Evolutionary conservation across 2,888 invertebrate species (phyloP).

Genomic region (Pyrgus malvae): DNA sequence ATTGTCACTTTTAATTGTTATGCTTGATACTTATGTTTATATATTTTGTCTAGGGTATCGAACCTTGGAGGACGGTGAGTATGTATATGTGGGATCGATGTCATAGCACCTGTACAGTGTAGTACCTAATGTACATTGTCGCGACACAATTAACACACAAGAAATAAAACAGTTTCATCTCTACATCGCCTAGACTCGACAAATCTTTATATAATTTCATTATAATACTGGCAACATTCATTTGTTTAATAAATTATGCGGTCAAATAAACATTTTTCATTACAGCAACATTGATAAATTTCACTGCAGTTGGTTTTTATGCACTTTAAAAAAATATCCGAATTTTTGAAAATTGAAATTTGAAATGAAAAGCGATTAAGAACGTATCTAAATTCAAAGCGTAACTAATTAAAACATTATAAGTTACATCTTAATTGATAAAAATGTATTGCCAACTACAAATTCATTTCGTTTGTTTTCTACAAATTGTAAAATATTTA

Average conservation of each 20-base stretch:
- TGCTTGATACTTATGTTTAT: constrained; percentile 28
- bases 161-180: not conserved
- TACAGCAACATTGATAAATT: constrained; percentile 12
- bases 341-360: not conserved
- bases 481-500: too few species aligned
- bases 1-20: too few species aligned
- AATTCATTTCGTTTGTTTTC: too few species aligned
- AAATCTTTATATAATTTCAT: not conserved
- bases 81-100: constrained; percentile 37
- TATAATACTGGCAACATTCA: constrained; percentile 13
- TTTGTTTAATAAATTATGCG: too few species aligned
- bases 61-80: constrained; percentile 74
- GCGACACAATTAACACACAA: constrained; percentile 24
- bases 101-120: constrained; percentile 35
- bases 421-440: too few species aligned
- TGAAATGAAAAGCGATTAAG: too few species aligned
- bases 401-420: too few species aligned
- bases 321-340: not conserved
- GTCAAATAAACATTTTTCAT: too few species aligned
- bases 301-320: not conserved
- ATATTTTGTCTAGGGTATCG: constrained; percentile 65
- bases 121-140: constrained; percentile 26
- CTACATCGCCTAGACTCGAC: constrained; percentile 4
- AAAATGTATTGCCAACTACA: too few species aligned
- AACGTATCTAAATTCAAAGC: too few species aligned